Evolutionary conservation across 2,797 vertebrate genomes (phyloP), one percentile per base, ranked within the genome.

Genomic region (Huso huso): DNA sequence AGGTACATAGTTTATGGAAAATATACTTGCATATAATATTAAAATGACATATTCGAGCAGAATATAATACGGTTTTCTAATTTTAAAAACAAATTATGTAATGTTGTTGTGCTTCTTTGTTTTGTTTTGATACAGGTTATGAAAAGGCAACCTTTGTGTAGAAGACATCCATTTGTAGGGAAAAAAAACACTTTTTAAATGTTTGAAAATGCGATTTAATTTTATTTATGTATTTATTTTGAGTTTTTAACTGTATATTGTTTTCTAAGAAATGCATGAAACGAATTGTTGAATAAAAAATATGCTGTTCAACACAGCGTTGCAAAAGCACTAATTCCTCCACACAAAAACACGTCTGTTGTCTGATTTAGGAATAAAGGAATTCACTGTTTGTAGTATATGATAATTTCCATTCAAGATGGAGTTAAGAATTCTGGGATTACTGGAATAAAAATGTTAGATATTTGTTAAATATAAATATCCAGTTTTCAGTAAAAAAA

Each of bases 261-360:
- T 79, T 70, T 77, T 71, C 59, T 77, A 77, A 76, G 61, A 51
- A 69, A 64, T 68, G 11, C 67, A 64, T 50, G 68, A 76, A 73
- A 65, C 66, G 64, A 68, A 66, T 82, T 73, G 79, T 79, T 86
- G 84, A 88, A 90, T 83, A 78, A 90, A 55, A 55, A 91, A 89
- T 83, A 84, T 86, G 79, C 74, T 79, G 74, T 79, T 72, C 48
- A 65, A 70, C 75, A 81, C 74, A 77, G 77, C 78, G 76, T 72
- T 37, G 71, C 77, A 62, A 67, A 74, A 69, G 75, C 62, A 78
- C 77, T 71, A 76, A 68, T 74, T 63, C 63, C 65, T 62, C 65
- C 74, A 78, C 69, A 91, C 88, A 91, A 87, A 83, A 77, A 80
- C 70, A 66, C 71, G 78, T 85, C 83, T 91, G 86, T 91, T 72